Evolutionary conservation across 2,797 vertebrate species (phyloP).

Genomic region (Amphiprion clarkii): DNA sequence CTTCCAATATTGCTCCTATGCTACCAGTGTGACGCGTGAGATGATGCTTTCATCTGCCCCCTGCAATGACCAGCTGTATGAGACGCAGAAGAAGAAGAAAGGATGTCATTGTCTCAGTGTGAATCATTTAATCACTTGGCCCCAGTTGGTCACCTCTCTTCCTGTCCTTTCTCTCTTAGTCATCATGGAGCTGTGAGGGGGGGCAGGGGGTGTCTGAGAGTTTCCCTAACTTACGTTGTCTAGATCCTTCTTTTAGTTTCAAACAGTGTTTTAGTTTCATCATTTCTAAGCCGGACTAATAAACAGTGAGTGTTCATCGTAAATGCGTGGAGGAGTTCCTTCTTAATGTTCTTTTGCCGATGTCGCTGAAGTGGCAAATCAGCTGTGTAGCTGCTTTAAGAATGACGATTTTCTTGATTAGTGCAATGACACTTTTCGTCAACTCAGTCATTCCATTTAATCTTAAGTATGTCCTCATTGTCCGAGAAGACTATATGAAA

Average conservation of each 20-base stretch:
- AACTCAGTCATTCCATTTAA: background rate
- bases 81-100: conserved; percentile 4
- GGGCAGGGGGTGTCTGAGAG: conserved; percentile 4
- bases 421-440: background rate
- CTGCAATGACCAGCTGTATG: background rate
- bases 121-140: conserved; percentile 45
- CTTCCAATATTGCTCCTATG: background rate
- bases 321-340: conserved; percentile 16
- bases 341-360: background rate
- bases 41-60: background rate
- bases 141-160: conserved; percentile 34
- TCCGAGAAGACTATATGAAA: background rate
- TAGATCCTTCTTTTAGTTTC: conserved; percentile 73
- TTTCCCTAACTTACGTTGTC: conserved; percentile 21
- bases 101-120: conserved; percentile 15
- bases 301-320: conserved; percentile 24
- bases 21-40: conserved; percentile 4
- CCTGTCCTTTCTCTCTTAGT: conserved; percentile 57
- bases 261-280: conserved; percentile 60
- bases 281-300: conserved; percentile 17
- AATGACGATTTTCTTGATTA: background rate
- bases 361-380: background rate
- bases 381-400: background rate
- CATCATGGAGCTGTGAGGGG: conserved; percentile 19
- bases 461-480: background rate